Evolutionary conservation across 2,888 invertebrate genomes (phyloP), one percentile per base, ranked within the genome.

Genomic region (Drepana falcataria): DNA sequence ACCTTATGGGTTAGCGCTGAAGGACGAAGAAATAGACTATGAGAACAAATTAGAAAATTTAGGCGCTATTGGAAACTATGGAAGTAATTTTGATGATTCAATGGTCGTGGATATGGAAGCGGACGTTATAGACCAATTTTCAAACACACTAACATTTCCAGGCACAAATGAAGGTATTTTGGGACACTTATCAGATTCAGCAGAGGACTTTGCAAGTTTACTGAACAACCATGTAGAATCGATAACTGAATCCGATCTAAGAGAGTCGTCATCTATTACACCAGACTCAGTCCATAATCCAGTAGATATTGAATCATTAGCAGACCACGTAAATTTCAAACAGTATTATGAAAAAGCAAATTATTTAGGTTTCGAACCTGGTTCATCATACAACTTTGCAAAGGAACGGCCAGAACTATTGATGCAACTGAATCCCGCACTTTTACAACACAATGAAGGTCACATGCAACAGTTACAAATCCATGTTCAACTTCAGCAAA

Each of bases 31-130:
- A 57, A 95, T 95, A 70, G 95, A 95, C 58, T 96, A 96, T 79
- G 95, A 95, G 69, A 92, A 92, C 40, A 96, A 96, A 85, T 91
- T 96, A 62, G 95, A 95, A 73, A 95, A 95, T 71, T 93, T 93
- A 79, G 92, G 91, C 64, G 81, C 87, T 49, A 88, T 92, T 58
- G 94, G 94, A 57, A 87, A 93, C 58, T 87, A 93, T 65, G 92
- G 92, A 47, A 92, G 92, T 47, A 92, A 92, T 66, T 96, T 95
- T 69, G 95, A 95, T 65, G 95, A 95, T 67, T 94, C 95, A 4
- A 96, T 97, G 93, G 96, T 96, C 92, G 95, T 96, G 9, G 96
- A 96, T 74, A 94, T 96, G 91, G 95, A 94, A 41, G 94, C 94
- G 47, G 93, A 93, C 35, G 94, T 94, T 1, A 95, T 96, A 47